A percentile compares a stretch with the other conserved stretches of the same genome.
phyloP scores from a whole-genome alignment of 2,113 vertebrate genomes.

The Brachyistius frenatus region DNA sequence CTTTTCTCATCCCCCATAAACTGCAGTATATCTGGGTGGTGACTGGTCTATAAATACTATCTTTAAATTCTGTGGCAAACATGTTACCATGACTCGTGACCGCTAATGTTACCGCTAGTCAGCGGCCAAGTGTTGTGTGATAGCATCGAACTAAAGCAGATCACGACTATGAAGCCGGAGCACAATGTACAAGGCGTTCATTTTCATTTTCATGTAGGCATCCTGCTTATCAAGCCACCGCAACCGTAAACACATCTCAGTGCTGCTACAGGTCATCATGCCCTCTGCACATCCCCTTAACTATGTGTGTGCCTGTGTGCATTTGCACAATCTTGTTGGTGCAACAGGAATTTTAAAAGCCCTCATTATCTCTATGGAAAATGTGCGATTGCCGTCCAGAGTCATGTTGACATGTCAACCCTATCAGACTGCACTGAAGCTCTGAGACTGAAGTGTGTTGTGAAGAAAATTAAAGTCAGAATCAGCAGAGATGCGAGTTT shows the following conservation, averaged over 20 bases:
- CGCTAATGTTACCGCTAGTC: conserved; percentile 10
- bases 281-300: conserved; percentile 42
- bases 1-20: conserved; percentile 20
- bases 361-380: conserved; percentile 75
- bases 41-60: conserved; percentile 70
- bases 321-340: conserved; percentile 62
- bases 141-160: conserved; percentile 48
- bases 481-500: conserved; percentile 3
- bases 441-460: conserved; percentile 12
- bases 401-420: conserved; percentile 75
- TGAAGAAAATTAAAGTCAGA: neutral
- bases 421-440: conserved; percentile 30
- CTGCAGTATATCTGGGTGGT: conserved; percentile 57
- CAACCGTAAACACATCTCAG: conserved; percentile 61
- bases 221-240: conserved; percentile 68
- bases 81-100: conserved; percentile 41
- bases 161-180: conserved; percentile 13
- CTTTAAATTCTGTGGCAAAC: conserved; percentile 70
- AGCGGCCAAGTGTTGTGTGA: conserved; percentile 51
- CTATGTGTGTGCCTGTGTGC: conserved; percentile 14
- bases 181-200: conserved; percentile 51
- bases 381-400: conserved; percentile 63
- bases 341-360: conserved; percentile 78
- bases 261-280: conserved; percentile 62
- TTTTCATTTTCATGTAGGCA: conserved; percentile 62